A percentile compares a stretch with the other conserved stretches of the same genome.
These are phyloP conservation scores for Megalops atlanticus DNA, from an alignment of 2,113 vertebrate species.

Conservation along the genomic window DNA sequence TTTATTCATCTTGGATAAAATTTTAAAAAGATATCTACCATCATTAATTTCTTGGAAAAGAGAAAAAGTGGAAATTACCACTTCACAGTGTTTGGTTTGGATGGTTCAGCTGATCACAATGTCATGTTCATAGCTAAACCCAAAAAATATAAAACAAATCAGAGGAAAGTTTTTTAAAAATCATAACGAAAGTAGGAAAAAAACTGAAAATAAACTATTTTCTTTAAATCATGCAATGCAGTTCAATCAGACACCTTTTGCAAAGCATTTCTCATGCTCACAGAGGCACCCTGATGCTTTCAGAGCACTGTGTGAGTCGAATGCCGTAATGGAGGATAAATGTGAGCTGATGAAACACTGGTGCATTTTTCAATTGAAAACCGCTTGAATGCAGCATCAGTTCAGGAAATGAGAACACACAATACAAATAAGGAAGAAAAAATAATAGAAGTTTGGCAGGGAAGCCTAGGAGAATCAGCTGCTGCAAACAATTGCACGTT, in stretches of 20 bases:
- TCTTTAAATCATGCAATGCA: not conserved
- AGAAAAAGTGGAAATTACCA: too few species aligned
- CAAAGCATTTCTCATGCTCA: too few species aligned
- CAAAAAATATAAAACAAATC: slow-evolving; percentile 15
- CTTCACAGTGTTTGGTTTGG: too few species aligned
- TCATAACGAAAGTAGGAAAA: too few species aligned
- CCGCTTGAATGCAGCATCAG: not conserved
- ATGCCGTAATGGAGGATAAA: too few species aligned
- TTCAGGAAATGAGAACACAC: not conserved
- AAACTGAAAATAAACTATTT: not conserved
- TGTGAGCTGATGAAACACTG: not conserved
- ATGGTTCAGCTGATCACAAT: too few species aligned
- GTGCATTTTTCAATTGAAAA: not conserved
- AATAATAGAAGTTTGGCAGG: not conserved
- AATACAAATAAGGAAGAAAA: not conserved
- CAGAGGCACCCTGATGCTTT: too few species aligned
- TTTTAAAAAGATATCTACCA: too few species aligned
- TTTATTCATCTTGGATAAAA: too few species aligned
- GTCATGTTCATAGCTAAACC: not conserved
- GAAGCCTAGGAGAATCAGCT: not conserved
- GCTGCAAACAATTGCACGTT: slow-evolving; percentile 1
- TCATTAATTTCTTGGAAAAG: too few species aligned
- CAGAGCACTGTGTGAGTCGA: too few species aligned
- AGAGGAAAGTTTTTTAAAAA: not conserved
- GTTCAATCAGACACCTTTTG: not conserved